Percentiles rank a stretch among this genome's conserved stretches.
phyloP scores from a whole-genome alignment of 2,113 vertebrate genomes.

The Macrotis lagotis region DNA sequence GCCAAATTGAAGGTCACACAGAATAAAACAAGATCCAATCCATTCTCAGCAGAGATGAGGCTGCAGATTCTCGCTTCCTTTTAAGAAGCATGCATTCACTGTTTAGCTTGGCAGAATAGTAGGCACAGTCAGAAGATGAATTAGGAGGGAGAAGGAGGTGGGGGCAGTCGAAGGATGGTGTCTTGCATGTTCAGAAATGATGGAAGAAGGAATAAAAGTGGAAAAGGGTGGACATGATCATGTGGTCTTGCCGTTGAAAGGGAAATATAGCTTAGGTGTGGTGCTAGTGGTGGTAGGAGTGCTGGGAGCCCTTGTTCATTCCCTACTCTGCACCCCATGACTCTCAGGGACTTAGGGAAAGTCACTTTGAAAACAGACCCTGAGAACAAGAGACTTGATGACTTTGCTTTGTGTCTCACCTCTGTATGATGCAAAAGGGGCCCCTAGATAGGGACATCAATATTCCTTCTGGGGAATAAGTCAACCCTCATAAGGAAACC shows the following conservation, averaged over 20 bases:
- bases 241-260: background rate
- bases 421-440: background rate
- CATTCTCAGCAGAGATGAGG: background rate
- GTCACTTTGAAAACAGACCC: background rate
- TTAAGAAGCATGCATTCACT: background rate
- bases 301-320: background rate
- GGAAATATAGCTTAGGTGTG: background rate
- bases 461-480: constrained; percentile 12
- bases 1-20: background rate
- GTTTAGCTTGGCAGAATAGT: background rate
- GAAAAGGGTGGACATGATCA: background rate
- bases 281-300: background rate
- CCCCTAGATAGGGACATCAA: background rate
- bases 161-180: background rate
- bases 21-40: background rate
- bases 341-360: background rate
- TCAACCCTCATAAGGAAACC: background rate
- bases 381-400: background rate
- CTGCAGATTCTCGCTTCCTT: background rate
- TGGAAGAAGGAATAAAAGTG: background rate
- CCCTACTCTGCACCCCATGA: background rate
- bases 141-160: background rate
- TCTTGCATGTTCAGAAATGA: background rate
- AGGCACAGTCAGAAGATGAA: background rate
- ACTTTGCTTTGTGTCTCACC: background rate